Conservation (phyloP, 2,113 vertebrate genomes). For the Myotis yumanensis region DNA sequence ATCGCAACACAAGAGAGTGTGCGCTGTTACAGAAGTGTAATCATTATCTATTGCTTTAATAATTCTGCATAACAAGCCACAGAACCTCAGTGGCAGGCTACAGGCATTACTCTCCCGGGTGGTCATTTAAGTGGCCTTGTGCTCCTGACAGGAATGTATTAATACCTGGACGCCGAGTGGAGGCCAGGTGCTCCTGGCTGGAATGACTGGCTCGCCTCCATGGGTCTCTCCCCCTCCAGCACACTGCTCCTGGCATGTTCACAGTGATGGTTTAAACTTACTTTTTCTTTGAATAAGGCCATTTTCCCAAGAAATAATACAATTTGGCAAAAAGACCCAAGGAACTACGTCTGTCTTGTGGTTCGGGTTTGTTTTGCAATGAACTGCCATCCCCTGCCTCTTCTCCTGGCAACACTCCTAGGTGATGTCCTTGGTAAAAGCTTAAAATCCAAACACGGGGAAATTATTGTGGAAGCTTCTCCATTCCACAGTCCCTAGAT, state of each 20-base stretch:
- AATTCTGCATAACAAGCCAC: not conserved
- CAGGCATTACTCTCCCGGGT: not conserved
- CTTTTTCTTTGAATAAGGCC: conserved; percentile 1
- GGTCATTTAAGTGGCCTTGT: not conserved
- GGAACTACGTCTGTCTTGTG: not conserved
- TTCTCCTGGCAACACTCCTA: not conserved
- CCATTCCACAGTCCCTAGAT: not conserved
- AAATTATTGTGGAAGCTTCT: not conserved
- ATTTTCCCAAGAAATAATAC: not conserved
- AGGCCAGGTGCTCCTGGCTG: not conserved
- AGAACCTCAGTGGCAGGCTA: not conserved
- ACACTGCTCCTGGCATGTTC: not conserved
- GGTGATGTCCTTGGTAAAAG: not conserved
- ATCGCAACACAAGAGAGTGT: not conserved
- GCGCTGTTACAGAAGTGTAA: not conserved
- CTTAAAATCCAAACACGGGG: not conserved
- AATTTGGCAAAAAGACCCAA: not conserved
- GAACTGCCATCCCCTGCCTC: not conserved
- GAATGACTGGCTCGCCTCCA: not conserved
- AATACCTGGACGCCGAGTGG: not conserved
- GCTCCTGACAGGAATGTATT: not conserved
- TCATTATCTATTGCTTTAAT: not conserved
- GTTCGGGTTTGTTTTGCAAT: not conserved
- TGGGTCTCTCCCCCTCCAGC: not conserved
- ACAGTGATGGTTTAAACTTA: not conserved